Percentiles rank a stretch among this genome's conserved stretches.
Evolutionary conservation across 2,888 invertebrate species (phyloP).

Genomic region (Cartodere bifasciata): DNA sequence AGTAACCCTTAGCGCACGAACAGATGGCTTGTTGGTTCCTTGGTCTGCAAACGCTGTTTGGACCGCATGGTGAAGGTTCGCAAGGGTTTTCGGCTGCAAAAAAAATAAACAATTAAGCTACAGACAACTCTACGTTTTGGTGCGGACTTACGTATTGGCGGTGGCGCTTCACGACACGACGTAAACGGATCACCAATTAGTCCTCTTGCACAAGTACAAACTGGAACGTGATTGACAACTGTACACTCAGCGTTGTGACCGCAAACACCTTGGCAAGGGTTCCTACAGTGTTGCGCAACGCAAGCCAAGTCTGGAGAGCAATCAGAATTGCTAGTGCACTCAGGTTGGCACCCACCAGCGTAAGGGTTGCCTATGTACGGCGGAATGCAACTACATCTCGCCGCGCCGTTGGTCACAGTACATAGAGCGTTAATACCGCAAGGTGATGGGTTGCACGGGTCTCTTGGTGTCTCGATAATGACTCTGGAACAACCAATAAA

Average conservation of each 20-base stretch:
- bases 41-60: constrained; percentile 45
- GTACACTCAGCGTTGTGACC: constrained; percentile 72
- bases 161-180: constrained; percentile 52
- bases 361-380: constrained; percentile 83
- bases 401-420: constrained; percentile 50
- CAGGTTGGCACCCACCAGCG: constrained; percentile 71
- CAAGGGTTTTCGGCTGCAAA: constrained; percentile 39
- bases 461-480: constrained; percentile 22
- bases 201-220: constrained; percentile 65
- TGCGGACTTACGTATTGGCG: constrained; percentile 39
- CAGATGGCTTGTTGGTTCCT: constrained; percentile 45
- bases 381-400: constrained; percentile 74
- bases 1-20: constrained; percentile 45
- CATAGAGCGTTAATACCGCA: constrained; percentile 80
- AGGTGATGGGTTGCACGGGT: constrained; percentile 66
- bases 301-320: constrained; percentile 68
- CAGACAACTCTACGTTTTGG: constrained; percentile 15
- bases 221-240: constrained; percentile 71
- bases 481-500: constrained; percentile 62
- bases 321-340: constrained; percentile 71
- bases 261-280: constrained; percentile 76
- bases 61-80: constrained; percentile 48
- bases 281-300: constrained; percentile 70
- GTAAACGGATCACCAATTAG: constrained; percentile 75
- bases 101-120: constrained; percentile 4